Evolutionary conservation across 2,888 invertebrate species (phyloP), one percentile per base, ranked within the genome.

Genomic region (Ypsolopha sequella): DNA sequence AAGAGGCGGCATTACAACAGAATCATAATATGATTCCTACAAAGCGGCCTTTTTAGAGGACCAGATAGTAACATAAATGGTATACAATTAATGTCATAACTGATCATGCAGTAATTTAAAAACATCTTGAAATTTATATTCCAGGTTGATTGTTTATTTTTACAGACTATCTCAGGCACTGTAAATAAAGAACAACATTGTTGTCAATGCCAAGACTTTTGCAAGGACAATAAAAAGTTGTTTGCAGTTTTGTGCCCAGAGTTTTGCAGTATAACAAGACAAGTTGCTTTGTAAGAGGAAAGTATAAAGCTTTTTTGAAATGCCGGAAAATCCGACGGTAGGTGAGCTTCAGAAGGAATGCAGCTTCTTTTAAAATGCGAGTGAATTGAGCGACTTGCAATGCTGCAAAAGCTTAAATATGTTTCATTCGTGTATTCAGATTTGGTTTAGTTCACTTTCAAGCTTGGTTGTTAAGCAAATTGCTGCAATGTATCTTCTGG

Each of bases 301-400:
- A 54, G 55, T 53, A 55, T 56, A 59, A 56, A 57, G 52, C 46
- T 54, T 50, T 54, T 55, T 55, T 57, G 53, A 58, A 53, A 53
- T 52, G 54, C 51, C 51, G 51, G 53, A 60, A 65, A 62, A 63
- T 63, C 60, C 61, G 58, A 59, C 58, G 58, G 51, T 55, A 58
- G 58, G 55, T 60, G 44, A 50, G 55, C 56, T 60, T 41, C 48
- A 36, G 48, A 11, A 41, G 41, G 14, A 13, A 33, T 24, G 41
- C 46, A 51, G 47, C 46, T 46, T 41, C 48, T 52, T 48, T 47
- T 36, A 55, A 55, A 61, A 61, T 60, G 55, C 56, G 57, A 61
- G 57, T 57, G 61, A 60, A 65, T 62, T 61, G 64, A 60, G 56
- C 60, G 54, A 54, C 62, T 63, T 63, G 56, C 52, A 53, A 46